A percentile compares a stretch with the other conserved stretches of the same genome.
phyloP scores from a whole-genome alignment of 1,140 invertebrate species.

The Euura lappo region DNA sequence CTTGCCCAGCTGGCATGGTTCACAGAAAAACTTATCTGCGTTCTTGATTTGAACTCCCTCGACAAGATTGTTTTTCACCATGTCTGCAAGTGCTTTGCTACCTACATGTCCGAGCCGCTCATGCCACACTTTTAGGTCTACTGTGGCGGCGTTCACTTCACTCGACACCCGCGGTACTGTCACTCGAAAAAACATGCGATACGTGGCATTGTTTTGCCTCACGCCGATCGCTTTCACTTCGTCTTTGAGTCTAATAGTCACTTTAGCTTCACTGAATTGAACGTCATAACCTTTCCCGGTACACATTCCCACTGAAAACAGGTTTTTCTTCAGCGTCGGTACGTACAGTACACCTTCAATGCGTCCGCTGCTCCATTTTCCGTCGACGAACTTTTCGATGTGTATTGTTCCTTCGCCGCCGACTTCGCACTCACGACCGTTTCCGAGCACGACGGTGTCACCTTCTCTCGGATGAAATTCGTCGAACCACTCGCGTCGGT shows the following conservation, averaged over 20 bases:
- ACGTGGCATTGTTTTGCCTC: not conserved
- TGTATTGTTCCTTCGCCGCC: conserved; percentile 19
- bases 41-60: conserved; percentile 14
- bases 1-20: conserved; percentile 30
- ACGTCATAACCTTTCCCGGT: not conserved
- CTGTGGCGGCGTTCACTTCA: conserved; percentile 8
- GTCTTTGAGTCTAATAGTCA: not conserved
- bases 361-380: conserved; percentile 1
- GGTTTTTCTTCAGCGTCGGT: not conserved
- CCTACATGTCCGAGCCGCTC: conserved; percentile 28
- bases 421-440: conserved; percentile 22
- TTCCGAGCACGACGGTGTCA: conserved; percentile 23
- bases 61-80: conserved; percentile 19
- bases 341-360: conserved; percentile 24
- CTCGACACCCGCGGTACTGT: not conserved
- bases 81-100: conserved; percentile 6
- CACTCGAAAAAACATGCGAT: not conserved
- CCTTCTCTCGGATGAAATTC: conserved; percentile 12
- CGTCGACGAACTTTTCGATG: conserved; percentile 20
- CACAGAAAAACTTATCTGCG: conserved; percentile 25
- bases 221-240: not conserved
- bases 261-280: not conserved
- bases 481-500: conserved; percentile 29
- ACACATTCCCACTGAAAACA: not conserved
- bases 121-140: not conserved